Percentiles rank a stretch among this genome's conserved stretches.
Conservation (phyloP, 2,797 vertebrate genomes). For the Merluccius polli region DNA sequence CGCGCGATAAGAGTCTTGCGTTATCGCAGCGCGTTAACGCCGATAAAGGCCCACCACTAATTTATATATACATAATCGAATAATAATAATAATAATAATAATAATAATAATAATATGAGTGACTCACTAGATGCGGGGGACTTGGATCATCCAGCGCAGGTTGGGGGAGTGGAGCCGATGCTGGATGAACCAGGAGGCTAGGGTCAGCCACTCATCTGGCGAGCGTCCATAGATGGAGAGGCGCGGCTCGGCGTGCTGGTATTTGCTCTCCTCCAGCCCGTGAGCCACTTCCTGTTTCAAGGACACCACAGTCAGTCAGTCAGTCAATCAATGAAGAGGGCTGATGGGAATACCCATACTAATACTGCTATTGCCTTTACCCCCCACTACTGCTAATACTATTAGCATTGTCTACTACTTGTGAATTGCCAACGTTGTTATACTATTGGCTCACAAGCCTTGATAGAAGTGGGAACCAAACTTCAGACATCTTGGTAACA, state of each 20-base stretch:
- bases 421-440: no score
- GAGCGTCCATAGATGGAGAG: conserved; percentile 94
- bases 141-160: conserved; percentile 96
- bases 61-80: no score
- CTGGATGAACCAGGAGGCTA: conserved; percentile 92
- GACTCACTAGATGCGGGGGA: conserved; percentile 97
- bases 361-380: background rate
- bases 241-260: conserved; percentile 92
- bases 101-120: background rate
- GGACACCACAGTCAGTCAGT: conserved; percentile 28
- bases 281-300: conserved; percentile 83
- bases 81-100: background rate
- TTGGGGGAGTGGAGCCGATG: conserved; percentile 92
- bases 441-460: no score
- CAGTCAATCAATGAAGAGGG: conserved; percentile 11
- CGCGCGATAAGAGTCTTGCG: no score
- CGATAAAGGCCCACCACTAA: no score
- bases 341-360: background rate
- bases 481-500: no score
- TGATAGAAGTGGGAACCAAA: no score
- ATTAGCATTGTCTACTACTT: background rate
- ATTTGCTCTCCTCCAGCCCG: conserved; percentile 92
- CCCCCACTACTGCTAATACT: background rate
- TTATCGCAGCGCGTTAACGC: no score
- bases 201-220: conserved; percentile 80